Base-by-base conservation (phyloP, 1,140 invertebrate genomes). In the Drosophila saltans region DNA sequence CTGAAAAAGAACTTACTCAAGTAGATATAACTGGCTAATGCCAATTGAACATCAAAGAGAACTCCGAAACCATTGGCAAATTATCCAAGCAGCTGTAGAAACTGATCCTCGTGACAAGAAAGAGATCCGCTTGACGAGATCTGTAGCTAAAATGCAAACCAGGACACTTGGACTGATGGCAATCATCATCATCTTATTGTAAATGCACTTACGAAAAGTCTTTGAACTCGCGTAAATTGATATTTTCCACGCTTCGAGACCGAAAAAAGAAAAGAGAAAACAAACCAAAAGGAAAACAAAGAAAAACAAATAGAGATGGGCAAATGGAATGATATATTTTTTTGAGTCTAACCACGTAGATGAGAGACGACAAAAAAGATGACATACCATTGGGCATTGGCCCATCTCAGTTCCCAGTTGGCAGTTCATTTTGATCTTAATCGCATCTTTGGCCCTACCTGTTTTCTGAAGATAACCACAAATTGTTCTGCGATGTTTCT, bases 191-290 rank as follows among this genome's bases (percentile, higher is more conserved):
- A 59, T n/a, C 10, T 10, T 24, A 8, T 52, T 52, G 45, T 8
- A 6, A 48, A 56, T 26, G 68, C 68, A 78, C 66, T 77, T 66
- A 71, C 39, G 33, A 36, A 36, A 36, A 43, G 48, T 24, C 9
- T 28, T 16, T 52, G 58, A 41, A n/a, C 69, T 69, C 43, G 75
- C 74, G 75, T 77, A 78, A 78, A 78, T 62, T 78, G 75, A 78
- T 78, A 78, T 78, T 78, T 78, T 78, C 75, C 75, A 78, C 75
- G 74, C 75, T 78, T 78, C 67, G 57, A 16, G 16, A 57, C 52
- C 56, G n/a, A 16, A 48, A 48, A 21, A 48, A 43, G 33, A 45
- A 33, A 36, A 26, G 11, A 60, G 48, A 62, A 62, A 56, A 10
- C n/a, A 43, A 40, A 16, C 39, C 39, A 72, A 41, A 16, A 36